Evolutionary conservation across 2,888 invertebrate genomes (phyloP), one percentile per base, ranked within the genome.

Genomic region (Agapostemon virescens): DNA sequence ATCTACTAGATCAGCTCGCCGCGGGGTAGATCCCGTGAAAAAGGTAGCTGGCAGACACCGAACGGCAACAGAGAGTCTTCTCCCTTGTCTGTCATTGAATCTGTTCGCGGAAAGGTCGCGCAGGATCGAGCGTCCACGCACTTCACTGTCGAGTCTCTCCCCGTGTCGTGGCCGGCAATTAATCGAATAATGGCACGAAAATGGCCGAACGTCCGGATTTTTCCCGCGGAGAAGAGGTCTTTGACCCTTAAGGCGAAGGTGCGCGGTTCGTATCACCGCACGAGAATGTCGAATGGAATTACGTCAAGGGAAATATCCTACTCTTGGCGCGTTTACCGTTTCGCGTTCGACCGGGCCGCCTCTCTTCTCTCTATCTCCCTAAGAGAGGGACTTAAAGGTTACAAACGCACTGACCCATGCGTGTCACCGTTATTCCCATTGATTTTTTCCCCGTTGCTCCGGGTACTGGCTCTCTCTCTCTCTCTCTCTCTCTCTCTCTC

Each of bases 341-440:
- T 84, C 77, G 83, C 83, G 79, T 82, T 84, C 84, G 82, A 80
- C 77, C 71, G 70, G 64, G 64, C 77, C 81, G 78, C 79, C 71
- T 77, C 75, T 83, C 55, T 76, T 74, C 67, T 77, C 73, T 61
- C 52, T 71, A 55, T 58, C 63, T 55, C 69, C 58, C 64, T 66
- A 70, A 66, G 40, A 68, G 66, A 79, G 61, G 79, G 79, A 75
- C 86, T 78, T 77, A 84, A 85, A 87, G 87, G 87, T 87, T 87
- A 87, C 76, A 86, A 87, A 87, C 87, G 87, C 87, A 87, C 87
- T 87, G 87, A 87, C 87, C 87, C 87, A 87, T 87, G 86, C 87
- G 87, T 87, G 87, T 87, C 87, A 87, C 87, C 87, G 87, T 87
- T 87, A 87, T 87, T 87, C 82, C 87, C 85, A 86, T 83, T 83